Evolutionary conservation across 2,113 vertebrate species (phyloP), one percentile per base, ranked within the genome.

Genomic region (Promerops cafer): DNA sequence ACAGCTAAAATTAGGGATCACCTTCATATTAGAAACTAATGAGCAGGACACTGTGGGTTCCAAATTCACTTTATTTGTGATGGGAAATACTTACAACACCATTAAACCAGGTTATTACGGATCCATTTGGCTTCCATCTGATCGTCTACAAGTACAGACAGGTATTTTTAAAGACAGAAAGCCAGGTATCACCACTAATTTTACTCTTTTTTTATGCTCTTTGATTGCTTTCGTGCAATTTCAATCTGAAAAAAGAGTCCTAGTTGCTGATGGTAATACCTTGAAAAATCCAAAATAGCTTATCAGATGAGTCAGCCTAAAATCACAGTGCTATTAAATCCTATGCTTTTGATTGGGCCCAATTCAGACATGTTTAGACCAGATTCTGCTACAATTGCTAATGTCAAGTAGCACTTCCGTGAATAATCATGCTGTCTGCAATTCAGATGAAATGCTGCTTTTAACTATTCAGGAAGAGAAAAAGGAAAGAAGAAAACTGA

Each of bases 261-360:
- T 66, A 45, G 68, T 63, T 94, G 89, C 69, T 84, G 91, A 83
- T 81, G 95, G 89, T 60, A 96, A 95, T 79, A 94, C 94, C 95
- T 96, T 89, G 69, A 92, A 95, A 97, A 92, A 92, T 89, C 95
- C 22, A 95, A 96, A 97, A 95, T 94, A 96, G 69, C 87, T 84
- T 84, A 79, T 82, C 81, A 69, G 83, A 89, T 96, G 95, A 96
- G 94, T 96, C 95, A 96, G 87, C 89, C 87, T 50, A 63, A 96
- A 95, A 93, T 93, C 94, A 95, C 69, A 82, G 93, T 1, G 14
- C 91, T 91, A 93, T 96, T 97, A 95, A 94, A 93, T 93, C 49
- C 77, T 53, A 79, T 92, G 78, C 40, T 63, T 94, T 82, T 93
- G 91, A 95, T 84, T 95, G 80, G 80, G 65, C 40, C 61, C 95